phyloP scores from a whole-genome alignment of 2,888 invertebrate genomes.

The Cheilosia urbana region DNA sequence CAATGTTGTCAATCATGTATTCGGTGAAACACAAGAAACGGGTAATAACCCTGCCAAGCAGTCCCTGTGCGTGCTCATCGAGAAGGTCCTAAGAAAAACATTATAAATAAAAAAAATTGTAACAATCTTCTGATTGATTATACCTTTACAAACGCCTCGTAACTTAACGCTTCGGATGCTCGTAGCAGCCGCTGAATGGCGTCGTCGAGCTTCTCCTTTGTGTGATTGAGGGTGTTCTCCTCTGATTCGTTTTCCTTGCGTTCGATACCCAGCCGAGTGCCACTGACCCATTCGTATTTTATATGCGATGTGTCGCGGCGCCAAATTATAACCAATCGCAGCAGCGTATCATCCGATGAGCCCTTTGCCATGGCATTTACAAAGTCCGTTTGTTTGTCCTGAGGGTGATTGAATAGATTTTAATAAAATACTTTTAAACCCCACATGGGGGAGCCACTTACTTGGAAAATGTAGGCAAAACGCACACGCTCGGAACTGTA shows the following conservation, averaged over 20 bases:
- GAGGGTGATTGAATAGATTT: conserved; percentile 9
- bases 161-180: conserved; percentile 89
- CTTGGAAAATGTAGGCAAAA: conserved; percentile 95
- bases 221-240: conserved; percentile 87
- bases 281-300: conserved; percentile 93
- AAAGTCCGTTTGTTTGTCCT: conserved; percentile 89
- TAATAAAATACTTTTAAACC: background rate
- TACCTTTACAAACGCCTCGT: conserved; percentile 92
- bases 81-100: conserved; percentile 86
- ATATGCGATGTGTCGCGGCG: conserved; percentile 92
- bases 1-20: conserved; percentile 89
- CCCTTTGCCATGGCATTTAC: conserved; percentile 86
- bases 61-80: conserved; percentile 91
- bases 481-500: conserved; percentile 89
- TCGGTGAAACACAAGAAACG: conserved; percentile 88
- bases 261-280: conserved; percentile 80
- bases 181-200: conserved; percentile 89
- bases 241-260: conserved; percentile 81
- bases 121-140: conserved; percentile 3
- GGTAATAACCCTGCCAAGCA: conserved; percentile 88
- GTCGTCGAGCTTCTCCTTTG: conserved; percentile 89
- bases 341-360: conserved; percentile 86
- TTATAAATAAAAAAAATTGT: background rate
- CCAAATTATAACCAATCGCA: conserved; percentile 95
- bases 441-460: conserved; percentile 81